phyloP scores from a whole-genome alignment of 2,113 vertebrate genomes.

The Calonectris borealis region DNA sequence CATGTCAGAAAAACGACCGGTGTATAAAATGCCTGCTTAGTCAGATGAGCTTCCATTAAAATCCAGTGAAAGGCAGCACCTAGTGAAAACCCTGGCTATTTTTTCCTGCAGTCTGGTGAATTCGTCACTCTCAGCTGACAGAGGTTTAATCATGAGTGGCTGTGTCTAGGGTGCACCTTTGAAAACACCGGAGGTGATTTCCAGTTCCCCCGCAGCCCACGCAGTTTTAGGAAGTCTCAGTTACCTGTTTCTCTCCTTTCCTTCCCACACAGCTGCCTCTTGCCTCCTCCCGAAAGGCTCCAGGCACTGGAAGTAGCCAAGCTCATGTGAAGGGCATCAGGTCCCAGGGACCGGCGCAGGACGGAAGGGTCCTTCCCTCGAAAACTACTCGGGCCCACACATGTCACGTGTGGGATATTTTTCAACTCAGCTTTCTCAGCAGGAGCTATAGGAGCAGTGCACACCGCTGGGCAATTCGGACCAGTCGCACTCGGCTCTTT shows the following conservation, averaged over 20 bases:
- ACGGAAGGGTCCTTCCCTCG: background rate
- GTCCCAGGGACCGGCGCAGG: background rate
- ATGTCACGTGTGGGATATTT: background rate
- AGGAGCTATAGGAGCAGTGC: background rate
- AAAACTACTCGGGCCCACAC: background rate
- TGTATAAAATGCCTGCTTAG: background rate
- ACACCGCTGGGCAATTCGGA: fast-evolving
- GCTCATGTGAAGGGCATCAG: background rate
- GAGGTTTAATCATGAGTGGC: background rate
- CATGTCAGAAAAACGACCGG: background rate
- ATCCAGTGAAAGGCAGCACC: background rate
- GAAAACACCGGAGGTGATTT: background rate
- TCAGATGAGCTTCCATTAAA: background rate
- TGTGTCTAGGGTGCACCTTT: background rate
- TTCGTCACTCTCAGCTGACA: background rate
- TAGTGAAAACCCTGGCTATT: background rate
- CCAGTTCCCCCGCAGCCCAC: background rate
- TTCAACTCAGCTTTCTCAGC: background rate
- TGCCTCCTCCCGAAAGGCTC: background rate
- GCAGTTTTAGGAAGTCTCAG: background rate
- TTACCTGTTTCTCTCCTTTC: background rate
- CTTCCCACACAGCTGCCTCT: background rate
- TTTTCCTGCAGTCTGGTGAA: background rate
- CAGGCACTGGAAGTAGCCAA: background rate
- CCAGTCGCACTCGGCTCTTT: too few species aligned